Base-by-base conservation (phyloP, 2,797 vertebrate species). In the Emydoidea blandingii region DNA sequence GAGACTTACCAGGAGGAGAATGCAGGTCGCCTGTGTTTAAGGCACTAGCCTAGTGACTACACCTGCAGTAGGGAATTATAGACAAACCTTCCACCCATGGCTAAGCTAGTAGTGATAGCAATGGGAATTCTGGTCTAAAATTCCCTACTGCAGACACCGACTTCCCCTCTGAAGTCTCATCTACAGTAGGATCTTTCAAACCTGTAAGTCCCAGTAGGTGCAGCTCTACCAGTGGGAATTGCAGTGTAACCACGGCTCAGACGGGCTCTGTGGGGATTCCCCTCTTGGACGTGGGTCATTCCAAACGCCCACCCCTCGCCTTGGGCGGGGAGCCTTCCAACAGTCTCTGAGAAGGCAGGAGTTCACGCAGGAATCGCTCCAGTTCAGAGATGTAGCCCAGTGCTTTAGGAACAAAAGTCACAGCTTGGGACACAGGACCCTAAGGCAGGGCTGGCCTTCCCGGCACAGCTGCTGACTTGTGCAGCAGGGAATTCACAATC, bases 381-480 rank as follows among this genome's bases (percentile, higher is more conserved):
- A 83, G 50, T 78, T 44, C 41, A 29, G 21, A 87, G 16, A 52
- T 68, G 68, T 56, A 78, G 27, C n/a, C 0, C 52, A 50, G 83
- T 83, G 12, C 34, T 0, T 57, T 50, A 29, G 1, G 9, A 3
- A 14, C 19, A 12, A 41, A 41, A 5, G 5, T 41, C n/a, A 37
- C 18, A 68, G 65, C n/a, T 37, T 68, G 31, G 59, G 59, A 34
- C 15, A 5, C 54, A 54, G 80, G 16, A 41, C 52, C 90, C 52
- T 68, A 79, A 53, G 76, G 85, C 68, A 83, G 85, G 76, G 72
- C 80, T 94, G 93, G 72, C 31, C 93, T 83, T 31, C 90, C 89
- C 18, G 15, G 23, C 53, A 62, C 14, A 92, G 85, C 83, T 91
- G 88, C 34, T 91, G 79, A 10, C 0, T 0, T 59, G 47, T n/a